Evolutionary conservation across 1,140 invertebrate genomes (phyloP).

Genomic region (Neodiprion lecontei): DNA sequence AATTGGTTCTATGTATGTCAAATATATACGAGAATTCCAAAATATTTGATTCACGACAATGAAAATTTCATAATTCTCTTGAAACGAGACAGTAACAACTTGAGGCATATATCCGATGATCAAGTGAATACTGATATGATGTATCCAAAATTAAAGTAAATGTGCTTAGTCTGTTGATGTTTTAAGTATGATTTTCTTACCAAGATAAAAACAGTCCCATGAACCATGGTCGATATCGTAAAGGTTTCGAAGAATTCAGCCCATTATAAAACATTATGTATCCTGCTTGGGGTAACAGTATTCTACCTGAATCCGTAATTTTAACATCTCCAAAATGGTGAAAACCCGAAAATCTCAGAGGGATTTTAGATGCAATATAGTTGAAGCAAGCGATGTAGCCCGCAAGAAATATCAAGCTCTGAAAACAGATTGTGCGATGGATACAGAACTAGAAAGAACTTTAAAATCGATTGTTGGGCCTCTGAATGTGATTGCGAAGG

Average conservation of each 20-base stretch:
- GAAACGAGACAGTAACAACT: neutral
- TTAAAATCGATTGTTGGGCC: no score
- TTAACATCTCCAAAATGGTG: no score
- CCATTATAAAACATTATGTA: no score
- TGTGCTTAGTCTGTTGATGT: conserved; percentile 42
- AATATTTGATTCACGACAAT: conserved; percentile 48
- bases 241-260: conserved; percentile 27
- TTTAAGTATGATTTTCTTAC: conserved; percentile 36
- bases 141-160: conserved; percentile 37
- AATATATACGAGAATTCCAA: conserved; percentile 34
- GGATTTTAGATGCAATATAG: no score
- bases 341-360: no score
- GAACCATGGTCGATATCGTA: conserved; percentile 33
- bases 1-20: conserved; percentile 35
- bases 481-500: no score
- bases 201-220: conserved; percentile 37
- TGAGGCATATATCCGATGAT: conserved; percentile 27
- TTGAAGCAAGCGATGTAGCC: no score
- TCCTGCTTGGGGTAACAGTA: no score
- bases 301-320: no score
- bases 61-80: conserved; percentile 47
- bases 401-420: no score
- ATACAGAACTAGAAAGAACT: no score
- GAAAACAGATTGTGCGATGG: no score
- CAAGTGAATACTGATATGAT: conserved; percentile 39